A percentile compares a stretch with the other conserved stretches of the same genome.
Evolutionary conservation across 2,113 vertebrate genomes (phyloP).

Genomic region (Hystrix cristata): DNA sequence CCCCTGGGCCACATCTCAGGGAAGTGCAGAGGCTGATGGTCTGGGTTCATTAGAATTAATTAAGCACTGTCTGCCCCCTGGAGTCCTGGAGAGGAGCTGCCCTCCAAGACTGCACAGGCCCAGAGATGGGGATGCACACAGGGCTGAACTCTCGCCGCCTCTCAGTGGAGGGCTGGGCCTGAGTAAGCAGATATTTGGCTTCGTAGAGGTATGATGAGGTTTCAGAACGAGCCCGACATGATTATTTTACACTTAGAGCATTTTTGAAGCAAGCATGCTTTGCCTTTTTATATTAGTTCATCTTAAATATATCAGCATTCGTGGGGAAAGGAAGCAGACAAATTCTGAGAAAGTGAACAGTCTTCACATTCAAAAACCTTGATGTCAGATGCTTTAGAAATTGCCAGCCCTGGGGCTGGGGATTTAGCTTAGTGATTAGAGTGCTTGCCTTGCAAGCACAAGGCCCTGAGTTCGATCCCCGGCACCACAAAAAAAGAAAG

Average conservation of each 20-base stretch:
- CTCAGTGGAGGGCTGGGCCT: background rate
- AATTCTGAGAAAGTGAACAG: background rate
- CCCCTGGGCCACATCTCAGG: slow-evolving; percentile 62
- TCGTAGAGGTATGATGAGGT: background rate
- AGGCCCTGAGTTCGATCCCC: no score
- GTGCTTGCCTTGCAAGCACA: no score
- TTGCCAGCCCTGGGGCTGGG: no score
- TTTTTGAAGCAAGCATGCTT: background rate
- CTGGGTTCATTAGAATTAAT: slow-evolving; percentile 84
- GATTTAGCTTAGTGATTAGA: no score
- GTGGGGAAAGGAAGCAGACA: background rate
- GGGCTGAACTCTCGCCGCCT: background rate
- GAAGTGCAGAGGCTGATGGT: slow-evolving; percentile 9
- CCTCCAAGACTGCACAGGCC: slow-evolving; percentile 65
- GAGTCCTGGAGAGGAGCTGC: background rate
- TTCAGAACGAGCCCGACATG: background rate
- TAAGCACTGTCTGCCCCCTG: slow-evolving; percentile 68
- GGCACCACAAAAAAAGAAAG: no score
- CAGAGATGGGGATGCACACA: background rate
- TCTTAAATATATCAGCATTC: background rate
- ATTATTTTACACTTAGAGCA: background rate
- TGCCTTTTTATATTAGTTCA: background rate
- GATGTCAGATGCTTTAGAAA: background rate
- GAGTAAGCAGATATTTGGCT: background rate
- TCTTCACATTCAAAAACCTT: background rate